A percentile compares a stretch with the other conserved stretches of the same genome.
phyloP scores from a whole-genome alignment of 2,888 invertebrate genomes.

The Pegoplata infirma region DNA sequence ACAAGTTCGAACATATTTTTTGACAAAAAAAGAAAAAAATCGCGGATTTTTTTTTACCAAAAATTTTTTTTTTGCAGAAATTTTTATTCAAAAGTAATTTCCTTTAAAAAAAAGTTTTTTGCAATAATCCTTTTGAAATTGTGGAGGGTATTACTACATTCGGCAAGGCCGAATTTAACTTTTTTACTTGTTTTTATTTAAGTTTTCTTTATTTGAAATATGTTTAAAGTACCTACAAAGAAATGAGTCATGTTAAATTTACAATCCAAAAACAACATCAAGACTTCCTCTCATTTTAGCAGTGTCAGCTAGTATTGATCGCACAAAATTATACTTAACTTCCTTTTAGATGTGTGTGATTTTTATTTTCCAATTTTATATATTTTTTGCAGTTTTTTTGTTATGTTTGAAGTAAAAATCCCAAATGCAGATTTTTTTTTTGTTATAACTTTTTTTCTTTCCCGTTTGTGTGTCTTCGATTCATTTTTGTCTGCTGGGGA shows the following conservation, averaged over 20 bases:
- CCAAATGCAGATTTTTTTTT: constrained; percentile 8
- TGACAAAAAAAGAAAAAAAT: no score
- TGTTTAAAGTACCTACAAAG: not conserved
- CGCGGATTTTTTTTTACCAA: no score
- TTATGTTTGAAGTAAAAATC: not conserved
- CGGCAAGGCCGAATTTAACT: no score
- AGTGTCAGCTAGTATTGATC: constrained; percentile 40
- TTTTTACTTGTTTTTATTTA: no score
- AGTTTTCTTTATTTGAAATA: no score
- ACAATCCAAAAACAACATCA: not conserved
- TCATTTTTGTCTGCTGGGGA: constrained; percentile 22
- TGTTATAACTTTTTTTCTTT: constrained; percentile 12
- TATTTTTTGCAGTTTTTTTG: constrained; percentile 19
- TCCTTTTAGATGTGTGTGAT: constrained; percentile 46
- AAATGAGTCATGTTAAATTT: constrained; percentile 25
- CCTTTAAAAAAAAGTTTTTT: no score
- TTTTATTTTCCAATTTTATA: not conserved
- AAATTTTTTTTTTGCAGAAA: no score
- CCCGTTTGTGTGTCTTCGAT: not conserved
- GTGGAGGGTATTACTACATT: no score
- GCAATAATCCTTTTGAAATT: no score
- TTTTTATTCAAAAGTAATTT: no score
- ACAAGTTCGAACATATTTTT: no score
- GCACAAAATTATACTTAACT: constrained; percentile 58
- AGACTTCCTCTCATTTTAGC: constrained; percentile 21